Percentiles rank a stretch among this genome's conserved stretches.
These are phyloP conservation scores for Mythimna albipuncta DNA, from an alignment of 2,888 invertebrate species.

Conservation along the genomic window DNA sequence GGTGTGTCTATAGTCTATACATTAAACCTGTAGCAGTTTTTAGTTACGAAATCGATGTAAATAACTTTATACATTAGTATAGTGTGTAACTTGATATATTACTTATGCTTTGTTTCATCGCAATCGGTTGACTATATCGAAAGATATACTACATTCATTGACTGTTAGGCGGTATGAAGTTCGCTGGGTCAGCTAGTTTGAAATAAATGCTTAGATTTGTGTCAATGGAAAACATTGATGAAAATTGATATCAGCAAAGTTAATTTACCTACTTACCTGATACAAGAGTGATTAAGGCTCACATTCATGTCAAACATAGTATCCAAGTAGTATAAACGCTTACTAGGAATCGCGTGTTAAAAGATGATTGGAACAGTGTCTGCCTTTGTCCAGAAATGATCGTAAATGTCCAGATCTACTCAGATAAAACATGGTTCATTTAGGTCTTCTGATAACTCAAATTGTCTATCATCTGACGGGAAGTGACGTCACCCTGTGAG, in stretches of 20 bases:
- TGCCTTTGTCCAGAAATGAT: conserved; percentile 41
- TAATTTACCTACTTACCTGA: conserved; percentile 4
- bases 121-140: too few species aligned
- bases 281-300: not conserved
- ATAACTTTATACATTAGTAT: too few species aligned
- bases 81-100: too few species aligned
- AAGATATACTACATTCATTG: too few species aligned
- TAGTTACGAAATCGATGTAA: too few species aligned
- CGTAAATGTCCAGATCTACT: conserved; percentile 51
- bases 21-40: too few species aligned
- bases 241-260: not conserved
- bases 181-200: too few species aligned
- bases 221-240: too few species aligned
- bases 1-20: too few species aligned
- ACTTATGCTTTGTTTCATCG: too few species aligned
- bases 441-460: conserved; percentile 59
- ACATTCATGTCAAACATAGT: not conserved
- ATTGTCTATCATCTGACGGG: conserved; percentile 57
- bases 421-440: conserved; percentile 59
- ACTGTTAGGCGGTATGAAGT: too few species aligned
- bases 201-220: too few species aligned
- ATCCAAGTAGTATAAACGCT: not conserved
- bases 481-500: conserved; percentile 62
- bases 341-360: conserved; percentile 19
- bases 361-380: conserved; percentile 8